Conservation (phyloP, 2,113 vertebrate species). For the Thomomys bottae region DNA sequence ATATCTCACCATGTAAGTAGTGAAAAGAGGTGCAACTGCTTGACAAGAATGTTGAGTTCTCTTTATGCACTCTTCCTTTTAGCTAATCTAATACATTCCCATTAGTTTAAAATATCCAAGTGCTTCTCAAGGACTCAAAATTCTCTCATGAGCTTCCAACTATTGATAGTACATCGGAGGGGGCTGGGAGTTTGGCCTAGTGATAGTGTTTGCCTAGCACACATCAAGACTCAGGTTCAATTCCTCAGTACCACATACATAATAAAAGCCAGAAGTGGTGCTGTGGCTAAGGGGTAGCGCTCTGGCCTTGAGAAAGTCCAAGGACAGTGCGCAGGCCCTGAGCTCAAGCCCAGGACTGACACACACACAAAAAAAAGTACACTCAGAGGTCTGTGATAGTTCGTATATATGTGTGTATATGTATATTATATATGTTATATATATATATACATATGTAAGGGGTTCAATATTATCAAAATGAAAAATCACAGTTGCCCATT, state of each 20-base stretch:
- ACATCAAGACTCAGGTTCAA: too few relatives aligned
- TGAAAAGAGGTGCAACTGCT: not conserved
- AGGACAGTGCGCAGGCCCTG: too few relatives aligned
- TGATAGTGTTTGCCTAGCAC: too few relatives aligned
- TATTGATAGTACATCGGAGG: not conserved
- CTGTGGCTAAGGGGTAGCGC: too few relatives aligned
- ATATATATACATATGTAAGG: not conserved
- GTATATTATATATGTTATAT: too few relatives aligned
- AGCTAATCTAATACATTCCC: not conserved
- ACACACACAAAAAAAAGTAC: too few relatives aligned
- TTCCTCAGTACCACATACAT: too few relatives aligned
- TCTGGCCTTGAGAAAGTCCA: too few relatives aligned
- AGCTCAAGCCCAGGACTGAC: too few relatives aligned
- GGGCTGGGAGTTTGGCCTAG: too few relatives aligned
- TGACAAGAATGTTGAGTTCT: not conserved
- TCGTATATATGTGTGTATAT: not conserved
- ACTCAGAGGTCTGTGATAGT: too few relatives aligned
- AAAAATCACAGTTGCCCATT: not conserved
- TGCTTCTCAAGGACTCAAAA: constrained; percentile 3
- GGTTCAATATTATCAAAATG: not conserved
- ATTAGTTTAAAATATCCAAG: not conserved
- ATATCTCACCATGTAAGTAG: not conserved
- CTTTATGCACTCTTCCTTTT: not conserved
- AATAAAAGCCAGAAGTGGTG: too few relatives aligned
- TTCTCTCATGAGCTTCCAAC: not conserved